Conservation (phyloP, 2,888 invertebrate genomes). For the Beris morrisii region DNA sequence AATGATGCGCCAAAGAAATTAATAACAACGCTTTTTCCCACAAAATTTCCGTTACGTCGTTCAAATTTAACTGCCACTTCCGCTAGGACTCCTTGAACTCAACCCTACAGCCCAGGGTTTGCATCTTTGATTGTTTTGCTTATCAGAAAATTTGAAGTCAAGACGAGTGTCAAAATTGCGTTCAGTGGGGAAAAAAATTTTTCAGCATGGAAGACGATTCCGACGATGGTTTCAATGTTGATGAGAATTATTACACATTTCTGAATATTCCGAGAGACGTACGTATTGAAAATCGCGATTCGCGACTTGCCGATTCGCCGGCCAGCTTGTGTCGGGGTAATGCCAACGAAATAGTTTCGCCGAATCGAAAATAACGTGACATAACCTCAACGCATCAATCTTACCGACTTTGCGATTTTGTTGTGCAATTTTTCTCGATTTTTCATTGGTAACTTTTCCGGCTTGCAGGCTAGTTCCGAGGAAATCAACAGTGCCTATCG, state of each 20-base stretch:
- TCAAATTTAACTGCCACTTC: no score
- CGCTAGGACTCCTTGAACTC: no score
- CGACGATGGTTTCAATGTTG: constrained; percentile 64
- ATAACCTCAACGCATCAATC: constrained; percentile 24
- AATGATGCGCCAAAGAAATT: no score
- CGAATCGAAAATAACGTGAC: background rate
- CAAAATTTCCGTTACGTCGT: no score
- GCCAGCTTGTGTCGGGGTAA: background rate
- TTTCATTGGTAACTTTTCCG: background rate
- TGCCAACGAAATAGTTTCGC: background rate
- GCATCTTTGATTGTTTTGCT: no score
- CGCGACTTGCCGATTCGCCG: constrained; percentile 27
- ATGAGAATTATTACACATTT: constrained; percentile 88
- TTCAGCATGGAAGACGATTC: constrained; percentile 67
- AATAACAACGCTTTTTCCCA: no score
- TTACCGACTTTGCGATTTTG: constrained; percentile 19
- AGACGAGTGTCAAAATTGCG: background rate
- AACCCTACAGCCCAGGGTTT: no score
- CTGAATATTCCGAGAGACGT: constrained; percentile 84
- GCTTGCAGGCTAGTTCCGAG: constrained; percentile 78
- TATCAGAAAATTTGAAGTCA: no score
- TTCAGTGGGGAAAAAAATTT: constrained; percentile 22
- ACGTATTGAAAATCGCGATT: constrained; percentile 51
- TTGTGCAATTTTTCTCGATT: constrained; percentile 21
- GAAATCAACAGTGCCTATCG: constrained; percentile 94